These are phyloP conservation scores for Odontomachus brunneus DNA, from an alignment of 1,140 invertebrate species.

Conservation along the genomic window DNA sequence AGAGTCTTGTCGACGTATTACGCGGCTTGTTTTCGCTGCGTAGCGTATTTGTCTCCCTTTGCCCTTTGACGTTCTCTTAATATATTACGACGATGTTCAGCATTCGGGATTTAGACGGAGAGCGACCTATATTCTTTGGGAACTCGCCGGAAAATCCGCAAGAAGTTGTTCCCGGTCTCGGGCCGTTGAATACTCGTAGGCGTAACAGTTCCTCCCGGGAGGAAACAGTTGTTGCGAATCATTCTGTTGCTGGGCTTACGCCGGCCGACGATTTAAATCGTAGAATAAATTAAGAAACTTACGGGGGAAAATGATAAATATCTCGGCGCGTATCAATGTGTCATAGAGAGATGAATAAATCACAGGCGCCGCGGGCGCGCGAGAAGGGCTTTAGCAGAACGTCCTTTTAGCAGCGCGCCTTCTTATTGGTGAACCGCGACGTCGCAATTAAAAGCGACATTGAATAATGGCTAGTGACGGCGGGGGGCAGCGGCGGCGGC, in stretches of 20 bases:
- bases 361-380: slow-evolving; percentile 18
- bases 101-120: too few species aligned
- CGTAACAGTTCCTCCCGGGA: too few species aligned
- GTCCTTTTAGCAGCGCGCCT: slow-evolving; percentile 46
- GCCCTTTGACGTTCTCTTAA: too few species aligned
- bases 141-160: too few species aligned
- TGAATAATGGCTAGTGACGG: slow-evolving; percentile 46
- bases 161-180: too few species aligned
- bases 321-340: slow-evolving; percentile 45
- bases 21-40: too few species aligned
- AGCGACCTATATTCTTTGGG: too few species aligned
- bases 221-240: slow-evolving; percentile 2
- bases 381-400: slow-evolving; percentile 32
- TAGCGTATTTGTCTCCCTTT: too few species aligned
- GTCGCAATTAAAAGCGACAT: slow-evolving; percentile 57
- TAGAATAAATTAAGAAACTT: slow-evolving; percentile 38
- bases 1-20: too few species aligned
- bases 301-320: slow-evolving; percentile 6
- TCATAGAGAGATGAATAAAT: slow-evolving; percentile 49
- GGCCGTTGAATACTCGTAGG: too few species aligned
- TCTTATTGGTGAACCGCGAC: slow-evolving; percentile 56
- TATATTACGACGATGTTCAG: too few species aligned
- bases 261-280: slow-evolving; percentile 1
- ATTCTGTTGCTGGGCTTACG: slow-evolving; percentile 16
- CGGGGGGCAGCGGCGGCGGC: background rate